phyloP scores from a whole-genome alignment of 2,797 vertebrate species.

The Phataginus tetradactyla region DNA sequence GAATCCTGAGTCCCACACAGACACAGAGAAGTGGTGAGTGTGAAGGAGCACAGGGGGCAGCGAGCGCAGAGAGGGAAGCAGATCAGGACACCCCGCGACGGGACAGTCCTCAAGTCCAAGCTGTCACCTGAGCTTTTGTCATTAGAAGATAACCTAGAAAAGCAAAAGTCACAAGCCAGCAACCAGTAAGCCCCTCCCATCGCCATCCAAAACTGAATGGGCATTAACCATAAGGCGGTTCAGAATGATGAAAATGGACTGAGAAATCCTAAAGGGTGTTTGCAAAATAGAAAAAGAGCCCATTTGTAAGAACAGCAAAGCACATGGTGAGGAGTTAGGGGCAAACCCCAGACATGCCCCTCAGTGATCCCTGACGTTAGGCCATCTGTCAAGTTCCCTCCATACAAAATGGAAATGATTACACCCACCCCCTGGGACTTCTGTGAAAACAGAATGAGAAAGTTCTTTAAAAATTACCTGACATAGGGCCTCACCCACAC shows the following conservation, averaged over 20 bases:
- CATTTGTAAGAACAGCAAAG: neutral
- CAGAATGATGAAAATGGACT: neutral
- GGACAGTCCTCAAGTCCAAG: neutral
- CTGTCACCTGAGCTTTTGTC: neutral
- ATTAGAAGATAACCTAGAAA: neutral
- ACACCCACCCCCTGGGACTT: accelerated
- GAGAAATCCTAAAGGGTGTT: neutral
- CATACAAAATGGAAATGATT: neutral
- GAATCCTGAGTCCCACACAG: accelerated
- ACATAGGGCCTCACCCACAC: neutral
- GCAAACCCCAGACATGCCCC: neutral
- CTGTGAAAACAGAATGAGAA: neutral
- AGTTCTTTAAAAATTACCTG: neutral
- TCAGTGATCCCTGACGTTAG: accelerated
- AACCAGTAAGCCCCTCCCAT: accelerated
- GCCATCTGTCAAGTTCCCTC: neutral
- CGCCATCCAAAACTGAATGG: no score
- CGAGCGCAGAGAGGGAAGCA: neutral
- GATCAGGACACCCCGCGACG: accelerated
- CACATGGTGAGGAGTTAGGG: accelerated
- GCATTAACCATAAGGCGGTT: neutral
- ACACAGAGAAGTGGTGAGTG: neutral
- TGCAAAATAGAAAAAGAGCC: neutral
- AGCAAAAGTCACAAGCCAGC: neutral
- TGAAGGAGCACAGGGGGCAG: accelerated